A percentile compares a stretch with the other conserved stretches of the same genome.
These are phyloP conservation scores for Oegoconia quadripuncta DNA, from an alignment of 2,888 invertebrate species.

Conservation along the genomic window DNA sequence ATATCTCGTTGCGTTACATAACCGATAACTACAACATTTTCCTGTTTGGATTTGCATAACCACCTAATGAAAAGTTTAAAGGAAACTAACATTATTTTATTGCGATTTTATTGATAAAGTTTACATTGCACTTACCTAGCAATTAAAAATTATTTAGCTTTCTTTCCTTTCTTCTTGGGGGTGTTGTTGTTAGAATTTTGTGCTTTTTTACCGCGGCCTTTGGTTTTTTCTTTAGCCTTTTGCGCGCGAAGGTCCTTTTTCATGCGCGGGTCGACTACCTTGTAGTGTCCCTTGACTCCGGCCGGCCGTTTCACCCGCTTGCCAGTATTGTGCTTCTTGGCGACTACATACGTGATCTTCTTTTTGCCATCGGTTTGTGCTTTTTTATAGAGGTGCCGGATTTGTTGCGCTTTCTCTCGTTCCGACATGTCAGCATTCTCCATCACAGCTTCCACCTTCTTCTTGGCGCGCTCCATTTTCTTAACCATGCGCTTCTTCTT, in stretches of 20 bases:
- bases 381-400: conserved; percentile 95
- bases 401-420: conserved; percentile 94
- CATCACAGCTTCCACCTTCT: conserved; percentile 96
- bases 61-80: too few relatives aligned
- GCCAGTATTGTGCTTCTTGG: conserved; percentile 90
- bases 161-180: conserved; percentile 50
- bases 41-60: too few relatives aligned
- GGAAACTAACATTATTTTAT: too few relatives aligned
- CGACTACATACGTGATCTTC: conserved; percentile 95
- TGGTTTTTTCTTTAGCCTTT: conserved; percentile 81
- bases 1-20: too few relatives aligned
- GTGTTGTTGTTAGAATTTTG: conserved; percentile 22
- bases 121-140: background rate
- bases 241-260: conserved; percentile 93
- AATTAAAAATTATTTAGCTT: conserved; percentile 43
- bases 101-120: too few relatives aligned
- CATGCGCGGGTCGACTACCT: conserved; percentile 97
- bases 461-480: conserved; percentile 95
- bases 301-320: conserved; percentile 88
- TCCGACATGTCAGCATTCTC: conserved; percentile 95
- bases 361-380: conserved; percentile 91
- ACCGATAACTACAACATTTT: background rate
- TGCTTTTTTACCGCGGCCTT: conserved; percentile 64
- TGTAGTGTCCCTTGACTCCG: conserved; percentile 94
- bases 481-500: conserved; percentile 95